These are phyloP conservation scores for Tuta absoluta DNA, from an alignment of 2,888 invertebrate genomes.

Conservation along the genomic window DNA sequence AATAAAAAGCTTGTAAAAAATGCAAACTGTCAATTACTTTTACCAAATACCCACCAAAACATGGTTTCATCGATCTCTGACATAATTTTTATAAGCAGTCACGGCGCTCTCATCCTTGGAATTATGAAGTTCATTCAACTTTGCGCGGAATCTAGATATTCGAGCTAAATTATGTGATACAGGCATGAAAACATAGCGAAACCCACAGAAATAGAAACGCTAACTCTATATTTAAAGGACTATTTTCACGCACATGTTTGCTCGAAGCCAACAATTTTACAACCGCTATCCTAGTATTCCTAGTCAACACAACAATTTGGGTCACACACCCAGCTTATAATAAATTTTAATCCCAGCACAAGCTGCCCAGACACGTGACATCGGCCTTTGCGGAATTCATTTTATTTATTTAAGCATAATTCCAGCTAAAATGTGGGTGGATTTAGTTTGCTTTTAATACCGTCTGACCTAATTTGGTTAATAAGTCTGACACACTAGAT, in stretches of 20 bases:
- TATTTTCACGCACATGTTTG: neutral
- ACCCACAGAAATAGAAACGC: no score
- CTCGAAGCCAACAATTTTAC: neutral
- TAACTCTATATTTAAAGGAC: neutral
- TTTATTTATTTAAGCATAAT: neutral
- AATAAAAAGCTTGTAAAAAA: no score
- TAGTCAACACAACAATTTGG: neutral
- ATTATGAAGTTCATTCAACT: no score
- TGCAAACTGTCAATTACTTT: no score
- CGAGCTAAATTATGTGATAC: no score
- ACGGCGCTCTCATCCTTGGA: no score
- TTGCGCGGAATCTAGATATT: no score
- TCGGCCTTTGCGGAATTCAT: conserved; percentile 10
- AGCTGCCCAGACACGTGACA: conserved; percentile 2
- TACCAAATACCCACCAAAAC: no score
- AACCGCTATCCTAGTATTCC: neutral
- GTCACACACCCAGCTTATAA: neutral
- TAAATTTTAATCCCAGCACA: conserved; percentile 5
- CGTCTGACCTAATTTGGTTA: conserved; percentile 1
- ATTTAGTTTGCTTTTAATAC: neutral
- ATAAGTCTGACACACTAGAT: neutral
- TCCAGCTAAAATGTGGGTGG: neutral
- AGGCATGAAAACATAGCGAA: no score
- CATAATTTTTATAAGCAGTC: no score
- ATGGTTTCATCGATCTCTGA: no score